Conservation (phyloP, 2,797 vertebrate genomes). For the Oreonectes daqikongensis region DNA sequence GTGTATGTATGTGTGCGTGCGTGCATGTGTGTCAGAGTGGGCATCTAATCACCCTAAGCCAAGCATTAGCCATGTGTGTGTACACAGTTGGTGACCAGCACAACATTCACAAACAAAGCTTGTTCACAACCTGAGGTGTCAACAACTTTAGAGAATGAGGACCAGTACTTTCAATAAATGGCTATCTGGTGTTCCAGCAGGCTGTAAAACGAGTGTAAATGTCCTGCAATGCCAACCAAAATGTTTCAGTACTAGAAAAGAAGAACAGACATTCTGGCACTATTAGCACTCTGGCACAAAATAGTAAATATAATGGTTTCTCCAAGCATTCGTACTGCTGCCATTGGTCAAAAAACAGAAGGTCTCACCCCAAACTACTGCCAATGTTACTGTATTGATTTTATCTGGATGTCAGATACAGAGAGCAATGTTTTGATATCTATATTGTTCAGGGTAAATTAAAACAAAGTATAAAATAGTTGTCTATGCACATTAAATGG, state of each 20-base stretch:
- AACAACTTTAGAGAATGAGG: not conserved
- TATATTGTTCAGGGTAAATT: not conserved
- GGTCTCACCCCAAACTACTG: not conserved
- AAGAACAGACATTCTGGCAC: not conserved
- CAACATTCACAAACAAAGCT: constrained; percentile 11
- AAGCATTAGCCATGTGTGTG: constrained; percentile 35
- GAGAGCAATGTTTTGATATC: not conserved
- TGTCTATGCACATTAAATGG: not conserved
- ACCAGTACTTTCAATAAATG: not conserved
- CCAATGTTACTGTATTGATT: not conserved
- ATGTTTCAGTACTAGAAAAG: constrained; percentile 23
- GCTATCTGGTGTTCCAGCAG: not conserved
- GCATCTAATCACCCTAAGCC: constrained; percentile 44
- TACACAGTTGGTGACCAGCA: constrained; percentile 43
- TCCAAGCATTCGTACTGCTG: not conserved
- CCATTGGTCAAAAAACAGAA: not conserved
- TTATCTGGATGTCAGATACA: not conserved
- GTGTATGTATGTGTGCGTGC: constrained; percentile 10
- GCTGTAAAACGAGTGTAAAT: constrained; percentile 28
- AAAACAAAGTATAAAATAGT: not conserved
- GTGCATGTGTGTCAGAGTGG: constrained; percentile 48
- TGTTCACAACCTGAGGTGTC: constrained; percentile 21
- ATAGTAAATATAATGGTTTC: not conserved
- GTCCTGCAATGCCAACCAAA: constrained; percentile 24
- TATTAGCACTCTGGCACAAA: not conserved